phyloP scores from a whole-genome alignment of 1,140 invertebrate genomes.

The Drosophila elegans region DNA sequence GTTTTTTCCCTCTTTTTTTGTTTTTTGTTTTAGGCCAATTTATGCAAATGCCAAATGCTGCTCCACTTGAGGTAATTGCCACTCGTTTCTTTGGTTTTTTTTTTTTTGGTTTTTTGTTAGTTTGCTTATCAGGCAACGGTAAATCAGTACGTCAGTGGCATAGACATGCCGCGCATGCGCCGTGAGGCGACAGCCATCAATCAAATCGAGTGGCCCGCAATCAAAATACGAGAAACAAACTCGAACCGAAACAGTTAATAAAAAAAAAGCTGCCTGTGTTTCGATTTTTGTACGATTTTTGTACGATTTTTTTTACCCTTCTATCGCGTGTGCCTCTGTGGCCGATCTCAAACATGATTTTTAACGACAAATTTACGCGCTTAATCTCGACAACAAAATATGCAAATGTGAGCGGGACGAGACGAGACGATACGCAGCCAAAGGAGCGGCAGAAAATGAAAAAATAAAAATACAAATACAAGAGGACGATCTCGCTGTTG shows the following conservation, averaged over 20 bases:
- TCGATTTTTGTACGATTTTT: not conserved
- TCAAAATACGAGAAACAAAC: conserved; percentile 56
- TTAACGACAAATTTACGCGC: conserved; percentile 82
- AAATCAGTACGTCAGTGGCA: conserved; percentile 61
- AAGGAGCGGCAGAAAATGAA: conserved; percentile 11
- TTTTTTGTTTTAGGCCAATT: conserved; percentile 62
- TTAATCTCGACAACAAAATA: conserved; percentile 80
- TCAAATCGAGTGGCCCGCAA: conserved; percentile 73
- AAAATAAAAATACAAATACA: not conserved
- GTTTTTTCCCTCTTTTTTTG: conserved; percentile 7
- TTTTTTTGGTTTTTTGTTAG: conserved; percentile 20
- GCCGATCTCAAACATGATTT: conserved; percentile 73
- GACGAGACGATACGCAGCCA: not conserved
- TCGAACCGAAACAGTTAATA: conserved; percentile 50
- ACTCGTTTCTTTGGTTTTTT: conserved; percentile 46
- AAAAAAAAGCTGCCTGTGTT: conserved; percentile 46
- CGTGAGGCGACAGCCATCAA: conserved; percentile 80
- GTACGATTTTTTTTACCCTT: not conserved
- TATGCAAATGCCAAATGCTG: conserved; percentile 79
- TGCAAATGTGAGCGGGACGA: conserved; percentile 68
- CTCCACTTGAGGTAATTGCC: conserved; percentile 80
- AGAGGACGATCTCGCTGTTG: conserved; percentile 17
- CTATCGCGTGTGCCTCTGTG: conserved; percentile 53
- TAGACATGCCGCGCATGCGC: conserved; percentile 76
- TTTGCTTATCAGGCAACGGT: conserved; percentile 68